Percentiles rank a stretch among this genome's conserved stretches.
These are phyloP conservation scores for Anodontia alba DNA, from an alignment of 2,888 invertebrate genomes.

Conservation along the genomic window DNA sequence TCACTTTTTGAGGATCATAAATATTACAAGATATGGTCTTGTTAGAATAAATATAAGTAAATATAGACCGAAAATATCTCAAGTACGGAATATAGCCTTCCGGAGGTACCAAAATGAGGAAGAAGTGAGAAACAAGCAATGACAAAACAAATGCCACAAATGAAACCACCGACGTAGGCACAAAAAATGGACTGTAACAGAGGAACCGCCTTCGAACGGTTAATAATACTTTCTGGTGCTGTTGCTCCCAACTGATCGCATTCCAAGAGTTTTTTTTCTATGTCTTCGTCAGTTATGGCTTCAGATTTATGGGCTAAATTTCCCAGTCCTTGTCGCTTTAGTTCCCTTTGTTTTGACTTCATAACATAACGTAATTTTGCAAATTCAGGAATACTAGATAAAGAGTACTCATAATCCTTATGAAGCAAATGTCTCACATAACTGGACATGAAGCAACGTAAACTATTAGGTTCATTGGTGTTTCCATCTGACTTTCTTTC, in stretches of 20 bases:
- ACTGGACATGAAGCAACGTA: neutral
- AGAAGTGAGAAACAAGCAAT: no score
- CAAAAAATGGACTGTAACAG: conserved; percentile 43
- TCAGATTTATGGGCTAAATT: neutral
- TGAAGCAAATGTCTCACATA: neutral
- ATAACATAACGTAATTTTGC: neutral
- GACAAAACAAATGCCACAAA: no score
- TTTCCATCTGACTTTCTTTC: neutral
- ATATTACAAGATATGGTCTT: no score
- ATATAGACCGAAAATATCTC: no score
- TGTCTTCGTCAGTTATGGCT: conserved; percentile 31
- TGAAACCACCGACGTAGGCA: no score
- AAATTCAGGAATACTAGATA: neutral
- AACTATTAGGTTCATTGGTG: neutral
- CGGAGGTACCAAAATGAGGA: no score
- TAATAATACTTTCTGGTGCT: conserved; percentile 35
- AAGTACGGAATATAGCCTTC: no score
- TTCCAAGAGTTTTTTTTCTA: conserved; percentile 29
- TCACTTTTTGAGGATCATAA: no score
- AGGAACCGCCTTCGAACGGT: conserved; percentile 42
- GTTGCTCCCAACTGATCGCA: conserved; percentile 31
- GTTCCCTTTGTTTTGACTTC: neutral
- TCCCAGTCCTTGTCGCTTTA: conserved; percentile 1
- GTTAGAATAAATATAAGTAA: no score
- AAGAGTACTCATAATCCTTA: neutral